Base-by-base conservation (phyloP, 1,140 invertebrate genomes). In the Zaprionus nigranus region DNA sequence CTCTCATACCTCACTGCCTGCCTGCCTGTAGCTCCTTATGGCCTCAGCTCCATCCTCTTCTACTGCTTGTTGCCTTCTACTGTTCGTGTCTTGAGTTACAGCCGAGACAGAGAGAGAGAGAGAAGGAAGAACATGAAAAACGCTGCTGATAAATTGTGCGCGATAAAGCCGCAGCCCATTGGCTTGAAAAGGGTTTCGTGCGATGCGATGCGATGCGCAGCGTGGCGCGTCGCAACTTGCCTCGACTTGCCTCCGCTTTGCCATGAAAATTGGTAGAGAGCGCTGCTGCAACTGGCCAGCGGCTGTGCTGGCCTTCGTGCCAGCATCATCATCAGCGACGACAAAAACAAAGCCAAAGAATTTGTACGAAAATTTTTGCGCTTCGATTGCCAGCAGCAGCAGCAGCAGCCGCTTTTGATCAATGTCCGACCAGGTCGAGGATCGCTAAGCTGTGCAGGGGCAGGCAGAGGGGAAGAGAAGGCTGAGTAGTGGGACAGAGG, bases 351-450 rank as follows among this genome's bases (percentile, higher is more conserved):
- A 85, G 85, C 81, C 60, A 49, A 85, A 84, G 85, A 90, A 90
- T 90, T 90, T 90, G 85, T 90, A 90, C 85, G 70, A 88, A 88
- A 90, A 90, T 90, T 75, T 73, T 90, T 90, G 85, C 85, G 82
- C 85, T 85, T 90, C 85, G 81, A 90, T 85, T 81, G 82, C 79
- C 79, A 71, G 63, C 66, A 85, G 81, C 72, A 63, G 20, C 20
- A 38, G 38, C 38, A 15, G 38, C 66, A 86, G 81, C 73, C 67
- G 73, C 69, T 82, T 82, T 82, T 82, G 81, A 82, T 82, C 81
- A 82, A 76, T 78, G 80, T 73, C 79, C 75, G 64, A 57, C 63
- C 12, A 4, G 26, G 20, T 9, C 26, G 17, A 22, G n/a, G 9
- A 40, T 40, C 15, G 46, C 20, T 51, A 13, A 51, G 46, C 22